phyloP scores from a whole-genome alignment of 2,113 vertebrate species.

The Pluvianellus socialis region DNA sequence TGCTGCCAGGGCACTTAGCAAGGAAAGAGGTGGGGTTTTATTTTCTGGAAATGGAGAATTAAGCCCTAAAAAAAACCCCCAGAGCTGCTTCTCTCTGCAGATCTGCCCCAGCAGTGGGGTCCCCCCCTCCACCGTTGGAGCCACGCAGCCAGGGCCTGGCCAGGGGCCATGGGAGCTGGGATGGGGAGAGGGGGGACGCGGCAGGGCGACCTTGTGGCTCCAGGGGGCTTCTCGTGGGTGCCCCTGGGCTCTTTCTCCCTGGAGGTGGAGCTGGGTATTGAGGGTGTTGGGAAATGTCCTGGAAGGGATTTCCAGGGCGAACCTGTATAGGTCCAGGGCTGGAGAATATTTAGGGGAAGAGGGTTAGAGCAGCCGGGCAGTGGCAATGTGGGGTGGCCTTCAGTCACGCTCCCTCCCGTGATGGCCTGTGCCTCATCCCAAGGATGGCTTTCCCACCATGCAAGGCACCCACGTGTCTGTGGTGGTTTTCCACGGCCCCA shows the following conservation, averaged over 20 bases:
- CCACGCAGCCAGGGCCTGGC: too few relatives aligned
- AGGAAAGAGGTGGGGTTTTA: too few relatives aligned
- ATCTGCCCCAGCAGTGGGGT: not conserved
- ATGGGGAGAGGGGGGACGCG: fast-evolving
- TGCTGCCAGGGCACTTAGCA: not conserved
- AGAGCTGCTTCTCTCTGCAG: not conserved
- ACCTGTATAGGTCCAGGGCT: fast-evolving
- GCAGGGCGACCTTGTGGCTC: not conserved
- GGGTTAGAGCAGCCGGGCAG: not conserved
- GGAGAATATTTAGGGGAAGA: not conserved
- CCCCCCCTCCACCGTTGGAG: too few relatives aligned
- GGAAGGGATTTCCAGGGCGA: not conserved
- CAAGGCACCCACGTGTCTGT: fast-evolving
- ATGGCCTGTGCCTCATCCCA: not conserved
- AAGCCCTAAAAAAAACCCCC: not conserved
- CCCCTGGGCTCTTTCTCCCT: not conserved
- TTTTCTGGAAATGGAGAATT: not conserved
- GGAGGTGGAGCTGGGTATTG: not conserved
- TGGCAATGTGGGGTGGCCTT: not conserved
- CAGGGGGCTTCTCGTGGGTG: fast-evolving
- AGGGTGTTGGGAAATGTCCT: not conserved
- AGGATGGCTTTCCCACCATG: not conserved
- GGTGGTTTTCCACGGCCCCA: not conserved
- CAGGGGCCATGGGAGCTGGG: not conserved
- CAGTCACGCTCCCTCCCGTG: not conserved